Conservation (phyloP, 1,140 invertebrate species). For the Mylabris phalerata region DNA sequence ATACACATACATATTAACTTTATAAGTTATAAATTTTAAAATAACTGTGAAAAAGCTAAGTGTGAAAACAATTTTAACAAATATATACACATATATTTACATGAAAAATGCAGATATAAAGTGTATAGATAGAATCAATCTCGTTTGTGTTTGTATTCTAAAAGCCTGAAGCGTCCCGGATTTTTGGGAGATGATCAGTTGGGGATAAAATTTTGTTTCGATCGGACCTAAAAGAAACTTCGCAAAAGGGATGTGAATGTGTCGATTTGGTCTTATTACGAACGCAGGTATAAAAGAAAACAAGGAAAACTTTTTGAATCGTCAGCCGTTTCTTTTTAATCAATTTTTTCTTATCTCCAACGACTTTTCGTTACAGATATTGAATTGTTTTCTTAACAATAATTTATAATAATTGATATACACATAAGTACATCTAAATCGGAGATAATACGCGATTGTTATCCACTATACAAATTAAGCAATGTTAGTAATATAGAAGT, state of each 20-base stretch:
- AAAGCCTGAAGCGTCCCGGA: conserved; percentile 9
- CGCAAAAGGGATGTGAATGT: conserved; percentile 7
- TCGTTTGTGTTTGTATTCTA: conserved; percentile 7
- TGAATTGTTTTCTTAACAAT: no score
- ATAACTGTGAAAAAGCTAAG: no score
- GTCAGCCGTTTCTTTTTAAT: no score
- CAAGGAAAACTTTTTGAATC: not conserved
- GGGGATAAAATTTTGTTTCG: conserved; percentile 15
- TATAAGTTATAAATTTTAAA: no score
- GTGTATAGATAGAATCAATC: conserved; percentile 1
- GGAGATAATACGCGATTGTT: conserved; percentile 6
- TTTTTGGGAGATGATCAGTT: conserved; percentile 12
- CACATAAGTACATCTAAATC: not conserved
- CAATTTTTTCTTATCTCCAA: no score
- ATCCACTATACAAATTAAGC: conserved; percentile 19
- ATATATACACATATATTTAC: no score
- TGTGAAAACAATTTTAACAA: no score
- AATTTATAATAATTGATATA: no score
- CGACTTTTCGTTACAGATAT: no score
- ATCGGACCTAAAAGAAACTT: conserved; percentile 10
- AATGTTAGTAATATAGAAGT: conserved; percentile 19
- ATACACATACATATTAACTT: not conserved
- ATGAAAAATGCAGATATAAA: no score
- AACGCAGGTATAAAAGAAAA: conserved; percentile 14
- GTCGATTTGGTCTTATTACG: conserved; percentile 16